A percentile compares a stretch with the other conserved stretches of the same genome.
These are phyloP conservation scores for Microctenopoma stevenorrisi DNA, from an alignment of 2,797 vertebrate species.

Conservation along the genomic window DNA sequence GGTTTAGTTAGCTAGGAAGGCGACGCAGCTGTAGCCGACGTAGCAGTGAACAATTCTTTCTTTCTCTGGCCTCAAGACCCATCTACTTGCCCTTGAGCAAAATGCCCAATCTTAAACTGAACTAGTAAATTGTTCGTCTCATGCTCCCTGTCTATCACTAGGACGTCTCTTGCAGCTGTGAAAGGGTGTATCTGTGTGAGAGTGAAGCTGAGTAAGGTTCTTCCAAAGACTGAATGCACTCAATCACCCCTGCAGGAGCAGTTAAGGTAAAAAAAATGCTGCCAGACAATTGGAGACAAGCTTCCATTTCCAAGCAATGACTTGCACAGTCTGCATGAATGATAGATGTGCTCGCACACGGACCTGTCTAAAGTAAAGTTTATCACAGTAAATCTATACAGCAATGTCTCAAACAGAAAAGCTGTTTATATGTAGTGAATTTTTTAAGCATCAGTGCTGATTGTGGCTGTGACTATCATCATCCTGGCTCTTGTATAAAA, in stretches of 20 bases:
- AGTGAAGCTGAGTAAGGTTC: slow-evolving; percentile 14
- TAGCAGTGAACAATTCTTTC: background rate
- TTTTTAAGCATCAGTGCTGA: background rate
- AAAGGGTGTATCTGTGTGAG: slow-evolving; percentile 41
- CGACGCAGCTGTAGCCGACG: slow-evolving; percentile 1
- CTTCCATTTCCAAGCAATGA: slow-evolving; percentile 4
- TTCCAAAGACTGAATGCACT: slow-evolving; percentile 24
- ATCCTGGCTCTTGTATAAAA: too few species aligned
- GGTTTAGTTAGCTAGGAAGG: background rate
- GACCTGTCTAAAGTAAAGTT: background rate
- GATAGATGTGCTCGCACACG: slow-evolving; percentile 8
- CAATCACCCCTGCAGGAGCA: slow-evolving; percentile 14
- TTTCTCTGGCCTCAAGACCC: slow-evolving; percentile 10
- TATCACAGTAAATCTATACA: background rate
- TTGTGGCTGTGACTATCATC: too few species aligned
- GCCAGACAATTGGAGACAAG: slow-evolving; percentile 14
- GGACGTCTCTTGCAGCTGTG: slow-evolving; percentile 35
- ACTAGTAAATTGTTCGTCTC: slow-evolving; percentile 11
- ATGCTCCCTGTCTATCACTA: slow-evolving; percentile 11
- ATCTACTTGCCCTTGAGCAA: slow-evolving; percentile 22
- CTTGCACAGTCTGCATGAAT: slow-evolving; percentile 10
- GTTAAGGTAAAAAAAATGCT: slow-evolving; percentile 5
- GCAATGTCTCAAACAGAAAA: slow-evolving; percentile 11
- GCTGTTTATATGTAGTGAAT: background rate
- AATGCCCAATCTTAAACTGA: slow-evolving; percentile 1